These are phyloP conservation scores for Aurelia sp. DNA, from an alignment of 30 jellyfish, hydroid and myxozoan genomes.

Conservation along the genomic window DNA sequence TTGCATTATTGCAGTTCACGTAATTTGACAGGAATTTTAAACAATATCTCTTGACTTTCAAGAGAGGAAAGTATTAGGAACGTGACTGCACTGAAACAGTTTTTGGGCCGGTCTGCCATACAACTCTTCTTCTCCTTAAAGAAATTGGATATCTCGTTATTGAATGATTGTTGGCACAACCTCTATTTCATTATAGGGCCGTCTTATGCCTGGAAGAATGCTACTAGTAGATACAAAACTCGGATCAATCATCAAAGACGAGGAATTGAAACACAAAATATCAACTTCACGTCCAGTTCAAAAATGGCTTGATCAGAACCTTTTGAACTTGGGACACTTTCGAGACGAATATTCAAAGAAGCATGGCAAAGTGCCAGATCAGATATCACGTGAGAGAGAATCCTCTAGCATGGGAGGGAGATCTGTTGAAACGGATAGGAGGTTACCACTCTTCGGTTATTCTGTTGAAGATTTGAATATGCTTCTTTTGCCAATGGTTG, in stretches of 20 bases:
- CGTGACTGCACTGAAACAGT: no score
- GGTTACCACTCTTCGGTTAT: constrained; percentile 80
- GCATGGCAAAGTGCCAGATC: constrained; percentile 59
- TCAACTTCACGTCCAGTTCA: constrained; percentile 54
- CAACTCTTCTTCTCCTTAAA: no score
- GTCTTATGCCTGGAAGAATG: constrained; percentile 78
- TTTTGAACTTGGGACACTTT: constrained; percentile 46
- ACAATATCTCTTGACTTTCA: no score
- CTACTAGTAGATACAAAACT: constrained; percentile 67
- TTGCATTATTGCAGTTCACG: no score
- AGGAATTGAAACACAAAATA: constrained; percentile 52
- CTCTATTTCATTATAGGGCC: constrained; percentile 29
- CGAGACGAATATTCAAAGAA: constrained; percentile 48
- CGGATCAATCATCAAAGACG: constrained; percentile 75
- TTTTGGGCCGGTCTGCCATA: no score
- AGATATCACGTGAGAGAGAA: constrained; percentile 39
- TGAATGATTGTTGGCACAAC: no score
- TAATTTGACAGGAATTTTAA: no score
- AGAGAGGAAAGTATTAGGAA: no score
- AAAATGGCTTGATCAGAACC: constrained; percentile 52
- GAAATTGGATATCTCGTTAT: no score
- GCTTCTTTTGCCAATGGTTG: constrained; percentile 77
- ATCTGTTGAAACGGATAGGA: constrained; percentile 77
- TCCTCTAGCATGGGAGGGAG: constrained; percentile 73
- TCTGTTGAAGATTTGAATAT: constrained; percentile 76